Evolutionary conservation across 2,888 invertebrate genomes (phyloP), one percentile per base, ranked within the genome.

Genomic region (Mesorhabditis belari): DNA sequence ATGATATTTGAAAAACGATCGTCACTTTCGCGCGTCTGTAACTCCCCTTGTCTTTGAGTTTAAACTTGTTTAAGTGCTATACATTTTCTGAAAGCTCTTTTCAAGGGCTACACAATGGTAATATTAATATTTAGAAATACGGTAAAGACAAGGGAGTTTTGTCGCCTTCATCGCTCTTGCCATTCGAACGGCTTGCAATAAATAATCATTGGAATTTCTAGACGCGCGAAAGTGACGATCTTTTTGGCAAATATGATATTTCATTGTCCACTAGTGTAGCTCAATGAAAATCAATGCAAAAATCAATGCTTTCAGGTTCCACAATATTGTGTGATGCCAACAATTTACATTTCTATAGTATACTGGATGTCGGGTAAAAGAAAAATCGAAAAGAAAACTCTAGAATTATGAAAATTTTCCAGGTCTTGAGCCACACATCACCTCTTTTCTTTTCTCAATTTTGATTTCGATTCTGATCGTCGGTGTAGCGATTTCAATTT

Each of bases 351-450:
- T 0, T 84, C 87, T 3, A 87, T 92, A 58, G 87, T 88, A 2
- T 95, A 94, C 83, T 93, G 88, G 80, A 87, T 93, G 88, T 88
- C 92, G 53, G 92, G 92, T 1, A 25, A 12, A 59, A 17, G 4
- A n/a, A 52, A 21, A 3, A 25, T 5, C 35, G 6, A 35, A 35
- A 35, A 17, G 35, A 35, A 35, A 35, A 35, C n/a, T 21, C 52
- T n/a, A n/a, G n/a, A n/a, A n/a, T n/a, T n/a, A n/a, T n/a, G 21
- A 57, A 26, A 72, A 66, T 57, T 28, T 72, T 76, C 51, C 71
- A 82, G 82, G 77, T 12, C 65, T 75, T 4, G 74, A 70, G 63
- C 70, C 69, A 9, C 68, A 65, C 64, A 68, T 72, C 19, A 64
- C 63, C 50, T 69, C 70, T n/a, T 89, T 90, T 80, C 75, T 85